Evolutionary conservation across 2,113 vertebrate species (phyloP).

Genomic region (Myrmecophaga tridactyla): DNA sequence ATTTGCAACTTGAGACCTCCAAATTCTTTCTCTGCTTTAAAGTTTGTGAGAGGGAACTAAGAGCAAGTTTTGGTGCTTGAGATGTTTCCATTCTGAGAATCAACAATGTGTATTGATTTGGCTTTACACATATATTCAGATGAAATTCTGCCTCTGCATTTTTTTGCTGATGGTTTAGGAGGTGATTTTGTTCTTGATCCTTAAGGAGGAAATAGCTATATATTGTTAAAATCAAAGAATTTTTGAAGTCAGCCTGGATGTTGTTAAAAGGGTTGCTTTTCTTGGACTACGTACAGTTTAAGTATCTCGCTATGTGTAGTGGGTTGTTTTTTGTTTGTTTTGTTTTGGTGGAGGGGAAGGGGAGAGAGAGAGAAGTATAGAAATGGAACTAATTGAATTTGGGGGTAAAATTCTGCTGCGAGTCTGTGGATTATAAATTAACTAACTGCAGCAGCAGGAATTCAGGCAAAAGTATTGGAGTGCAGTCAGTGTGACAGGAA

Average conservation of each 20-base stretch:
- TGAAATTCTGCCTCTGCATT: constrained; percentile 20
- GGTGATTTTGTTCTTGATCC: neutral
- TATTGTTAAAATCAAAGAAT: neutral
- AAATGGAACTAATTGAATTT: constrained; percentile 62
- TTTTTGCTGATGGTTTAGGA: neutral
- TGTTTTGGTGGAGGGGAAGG: neutral
- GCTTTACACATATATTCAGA: neutral
- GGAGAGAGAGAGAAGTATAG: constrained; percentile 26
- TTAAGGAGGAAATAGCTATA: neutral
- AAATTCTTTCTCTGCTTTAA: neutral
- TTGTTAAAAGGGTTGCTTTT: neutral
- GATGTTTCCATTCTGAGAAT: neutral
- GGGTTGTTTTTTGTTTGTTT: neutral
- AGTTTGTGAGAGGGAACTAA: neutral
- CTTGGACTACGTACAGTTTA: neutral
- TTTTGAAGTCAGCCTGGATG: neutral
- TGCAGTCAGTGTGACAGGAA: constrained; percentile 54
- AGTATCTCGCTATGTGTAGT: neutral
- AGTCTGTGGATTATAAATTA: constrained; percentile 41
- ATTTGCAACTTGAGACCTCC: neutral
- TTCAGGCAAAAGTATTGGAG: constrained; percentile 37
- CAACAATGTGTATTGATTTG: neutral
- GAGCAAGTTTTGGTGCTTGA: neutral
- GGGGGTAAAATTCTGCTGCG: neutral
- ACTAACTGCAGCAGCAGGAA: constrained; percentile 27